Evolutionary conservation across 2,113 vertebrate species (phyloP).

Genomic region (Columbina picui): DNA sequence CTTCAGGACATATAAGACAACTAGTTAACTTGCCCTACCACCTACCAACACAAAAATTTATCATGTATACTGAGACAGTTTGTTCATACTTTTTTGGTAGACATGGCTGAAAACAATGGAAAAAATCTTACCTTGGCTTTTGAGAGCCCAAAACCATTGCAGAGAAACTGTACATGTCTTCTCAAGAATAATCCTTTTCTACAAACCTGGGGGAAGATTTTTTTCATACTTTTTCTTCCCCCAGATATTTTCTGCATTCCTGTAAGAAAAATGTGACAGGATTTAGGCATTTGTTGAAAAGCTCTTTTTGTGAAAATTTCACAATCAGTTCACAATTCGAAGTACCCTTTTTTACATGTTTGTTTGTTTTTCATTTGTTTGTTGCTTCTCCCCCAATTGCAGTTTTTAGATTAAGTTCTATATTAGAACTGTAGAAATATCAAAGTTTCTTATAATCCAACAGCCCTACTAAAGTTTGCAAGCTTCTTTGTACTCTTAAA

Average conservation of each 20-base stretch:
- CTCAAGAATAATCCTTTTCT: not conserved
- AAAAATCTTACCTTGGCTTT: not conserved
- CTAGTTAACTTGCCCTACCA: not conserved
- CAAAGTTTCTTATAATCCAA: not conserved
- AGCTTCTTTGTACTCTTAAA: not conserved
- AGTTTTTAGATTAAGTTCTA: not conserved
- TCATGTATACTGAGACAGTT: not conserved
- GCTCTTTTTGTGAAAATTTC: not conserved
- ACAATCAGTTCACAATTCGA: not conserved
- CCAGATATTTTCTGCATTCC: not conserved
- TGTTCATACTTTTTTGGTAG: not conserved
- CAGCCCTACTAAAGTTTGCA: not conserved
- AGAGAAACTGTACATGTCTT: not conserved
- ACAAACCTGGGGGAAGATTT: not conserved
- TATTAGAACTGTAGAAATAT: not conserved
- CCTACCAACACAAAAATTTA: not conserved
- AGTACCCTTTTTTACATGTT: not conserved
- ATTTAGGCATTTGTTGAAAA: not conserved
- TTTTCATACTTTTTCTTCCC: not conserved
- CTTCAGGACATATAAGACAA: not conserved
- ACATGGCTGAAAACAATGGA: not conserved
- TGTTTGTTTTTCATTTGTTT: too few relatives aligned
- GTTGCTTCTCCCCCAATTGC: fast-evolving
- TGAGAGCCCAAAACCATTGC: not conserved
- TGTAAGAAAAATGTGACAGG: not conserved